Evolutionary conservation across 2,113 vertebrate species (phyloP).

Genomic region (Nasalis larvatus): DNA sequence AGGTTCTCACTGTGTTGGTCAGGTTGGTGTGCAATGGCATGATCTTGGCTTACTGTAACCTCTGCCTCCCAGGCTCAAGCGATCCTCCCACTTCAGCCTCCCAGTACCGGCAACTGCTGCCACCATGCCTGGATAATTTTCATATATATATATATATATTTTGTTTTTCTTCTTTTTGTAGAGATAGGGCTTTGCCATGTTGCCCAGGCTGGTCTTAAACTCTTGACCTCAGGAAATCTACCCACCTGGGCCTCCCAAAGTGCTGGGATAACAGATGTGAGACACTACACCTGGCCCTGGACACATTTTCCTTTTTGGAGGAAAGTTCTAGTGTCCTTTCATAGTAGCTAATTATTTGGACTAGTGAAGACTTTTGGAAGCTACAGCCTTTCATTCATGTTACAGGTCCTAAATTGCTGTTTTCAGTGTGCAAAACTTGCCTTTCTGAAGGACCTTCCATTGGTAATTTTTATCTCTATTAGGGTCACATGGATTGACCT

Average conservation of each 20-base stretch:
- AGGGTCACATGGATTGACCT: not conserved
- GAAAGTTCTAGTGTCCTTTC: not conserved
- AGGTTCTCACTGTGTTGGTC: not conserved
- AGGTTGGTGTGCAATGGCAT: not conserved
- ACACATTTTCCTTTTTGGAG: constrained; percentile 26
- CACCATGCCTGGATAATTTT: not conserved
- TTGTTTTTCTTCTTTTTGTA: not conserved
- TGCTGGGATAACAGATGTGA: not conserved
- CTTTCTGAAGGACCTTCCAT: not conserved
- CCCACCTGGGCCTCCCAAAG: not conserved
- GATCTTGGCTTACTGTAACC: not conserved
- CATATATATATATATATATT: not conserved
- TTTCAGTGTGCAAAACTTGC: not conserved
- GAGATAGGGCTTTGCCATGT: not conserved
- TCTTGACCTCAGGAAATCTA: not conserved
- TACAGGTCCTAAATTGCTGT: not conserved
- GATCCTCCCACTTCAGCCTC: not conserved
- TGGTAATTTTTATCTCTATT: not conserved
- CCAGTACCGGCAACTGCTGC: not conserved
- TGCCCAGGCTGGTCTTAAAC: not conserved
- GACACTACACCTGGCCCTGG: not conserved
- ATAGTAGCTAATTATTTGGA: not conserved
- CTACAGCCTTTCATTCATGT: not conserved
- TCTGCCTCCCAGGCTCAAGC: not conserved
- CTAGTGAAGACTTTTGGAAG: not conserved